phyloP scores from a whole-genome alignment of 2,797 vertebrate genomes.

The Pangasius larnaudii region DNA sequence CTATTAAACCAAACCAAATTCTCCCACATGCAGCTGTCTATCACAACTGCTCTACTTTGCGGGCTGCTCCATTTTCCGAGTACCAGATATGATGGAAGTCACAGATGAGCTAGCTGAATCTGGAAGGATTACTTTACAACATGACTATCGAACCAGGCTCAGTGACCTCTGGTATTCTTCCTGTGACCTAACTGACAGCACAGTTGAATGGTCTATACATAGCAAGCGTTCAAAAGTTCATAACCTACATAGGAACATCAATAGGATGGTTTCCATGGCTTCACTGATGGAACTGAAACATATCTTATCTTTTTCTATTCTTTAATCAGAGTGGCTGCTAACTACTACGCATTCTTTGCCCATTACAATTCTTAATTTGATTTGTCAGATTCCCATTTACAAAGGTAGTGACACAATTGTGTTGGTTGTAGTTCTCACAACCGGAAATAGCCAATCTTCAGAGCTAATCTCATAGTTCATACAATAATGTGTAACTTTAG shows the following conservation, averaged over 20 bases:
- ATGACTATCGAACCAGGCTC: not conserved
- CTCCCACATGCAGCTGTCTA: slow-evolving; percentile 23
- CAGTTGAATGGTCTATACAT: not conserved
- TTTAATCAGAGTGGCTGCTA: not conserved
- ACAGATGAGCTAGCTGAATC: not conserved
- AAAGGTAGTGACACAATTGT: not conserved
- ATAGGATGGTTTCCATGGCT: not conserved
- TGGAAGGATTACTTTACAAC: slow-evolving; percentile 20
- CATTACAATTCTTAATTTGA: not conserved
- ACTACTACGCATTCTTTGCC: no score
- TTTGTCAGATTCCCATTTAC: not conserved
- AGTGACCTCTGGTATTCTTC: not conserved
- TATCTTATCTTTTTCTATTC: no score
- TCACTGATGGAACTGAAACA: not conserved
- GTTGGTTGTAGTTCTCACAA: not conserved
- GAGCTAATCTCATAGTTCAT: not conserved
- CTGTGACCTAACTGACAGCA: not conserved
- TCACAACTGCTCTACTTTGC: not conserved
- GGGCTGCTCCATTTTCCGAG: not conserved
- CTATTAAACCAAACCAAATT: slow-evolving; percentile 5
- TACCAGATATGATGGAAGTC: not conserved
- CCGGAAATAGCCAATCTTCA: not conserved
- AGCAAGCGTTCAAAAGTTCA: not conserved
- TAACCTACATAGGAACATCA: not conserved
- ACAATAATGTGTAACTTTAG: not conserved